Evolutionary conservation across 2,797 vertebrate species (phyloP), one percentile per base, ranked within the genome.

Genomic region (Garrulus glandarius): DNA sequence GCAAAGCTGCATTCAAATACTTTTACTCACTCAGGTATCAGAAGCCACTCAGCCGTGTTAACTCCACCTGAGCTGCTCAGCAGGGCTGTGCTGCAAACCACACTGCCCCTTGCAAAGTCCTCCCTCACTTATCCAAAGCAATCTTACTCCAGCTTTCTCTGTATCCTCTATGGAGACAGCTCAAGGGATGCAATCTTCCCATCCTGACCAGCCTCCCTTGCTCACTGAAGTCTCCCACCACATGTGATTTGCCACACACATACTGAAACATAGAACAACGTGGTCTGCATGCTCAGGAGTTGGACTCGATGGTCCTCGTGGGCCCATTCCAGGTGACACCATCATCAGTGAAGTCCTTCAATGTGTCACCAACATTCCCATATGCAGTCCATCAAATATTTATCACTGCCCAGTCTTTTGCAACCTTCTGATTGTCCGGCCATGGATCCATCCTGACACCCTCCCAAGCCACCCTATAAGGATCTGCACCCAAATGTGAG

Each of bases 201-300:
- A 18, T 34, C 34, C 18, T 44, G 21, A 56, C 10, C 39, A 46
- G 44, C 21, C 37, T 61, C 46, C 36, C 30, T 47, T 11, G 30
- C 17, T 30, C 72, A 56, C 36, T 50, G 1, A 57, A 76, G 41
- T 11, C 23, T 32, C 76, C 18, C 49, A 79, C 7, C 24, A 41
- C 4, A 20, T 3, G 6, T 43, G 32, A 69, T 70, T n/a, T 78
- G 26, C 50, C 81, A 75, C 21, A 37, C 6, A 39, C 30, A 29
- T 43, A 26, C 0, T 34, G 50, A 75, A 74, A 77, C 43, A 70
- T 1, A 13, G 57, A 46, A 8, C 41, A 26, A 2, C 0, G 3
- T 20, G 60, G 26, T 36, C 63, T 39, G 16, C n/a, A 12, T 1
- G 26, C 8, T 14, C 11, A 41, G 59, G 39, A 65, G 15, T 0